Evolutionary conservation across 2,113 vertebrate species (phyloP).

Genomic region (Machaerirhynchus nigripectus): DNA sequence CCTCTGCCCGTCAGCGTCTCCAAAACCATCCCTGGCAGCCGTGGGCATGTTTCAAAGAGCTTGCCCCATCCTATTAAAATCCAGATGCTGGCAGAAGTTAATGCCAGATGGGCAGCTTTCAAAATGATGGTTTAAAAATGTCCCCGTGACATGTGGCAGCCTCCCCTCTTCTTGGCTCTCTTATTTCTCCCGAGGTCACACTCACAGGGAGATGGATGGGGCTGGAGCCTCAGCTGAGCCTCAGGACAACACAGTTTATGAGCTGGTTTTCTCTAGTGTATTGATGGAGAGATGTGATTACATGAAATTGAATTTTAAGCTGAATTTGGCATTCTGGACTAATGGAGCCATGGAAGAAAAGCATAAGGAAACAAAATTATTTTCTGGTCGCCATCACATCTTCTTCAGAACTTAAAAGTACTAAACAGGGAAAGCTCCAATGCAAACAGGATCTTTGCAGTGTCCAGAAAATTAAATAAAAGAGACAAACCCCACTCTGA

Average conservation of each 20-base stretch:
- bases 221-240: neutral
- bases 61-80: neutral
- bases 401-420: neutral
- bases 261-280: neutral
- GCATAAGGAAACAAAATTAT: neutral
- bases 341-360: neutral
- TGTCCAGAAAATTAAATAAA: neutral
- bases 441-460: neutral
- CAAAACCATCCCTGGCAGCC: neutral
- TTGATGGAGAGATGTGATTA: neutral
- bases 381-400: neutral
- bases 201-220: neutral
- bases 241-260: neutral
- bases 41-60: neutral
- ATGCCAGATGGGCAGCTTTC: neutral
- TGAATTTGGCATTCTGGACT: neutral
- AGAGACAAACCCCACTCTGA: neutral
- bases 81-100: neutral
- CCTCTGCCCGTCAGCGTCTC: neutral
- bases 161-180: neutral
- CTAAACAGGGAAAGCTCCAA: neutral
- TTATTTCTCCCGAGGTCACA: neutral
- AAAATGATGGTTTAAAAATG: neutral
- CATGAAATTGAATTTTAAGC: slow-evolving; percentile 16
- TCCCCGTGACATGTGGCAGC: neutral